Conservation (phyloP, 2,113 vertebrate species). For the Apteryx mantelli region DNA sequence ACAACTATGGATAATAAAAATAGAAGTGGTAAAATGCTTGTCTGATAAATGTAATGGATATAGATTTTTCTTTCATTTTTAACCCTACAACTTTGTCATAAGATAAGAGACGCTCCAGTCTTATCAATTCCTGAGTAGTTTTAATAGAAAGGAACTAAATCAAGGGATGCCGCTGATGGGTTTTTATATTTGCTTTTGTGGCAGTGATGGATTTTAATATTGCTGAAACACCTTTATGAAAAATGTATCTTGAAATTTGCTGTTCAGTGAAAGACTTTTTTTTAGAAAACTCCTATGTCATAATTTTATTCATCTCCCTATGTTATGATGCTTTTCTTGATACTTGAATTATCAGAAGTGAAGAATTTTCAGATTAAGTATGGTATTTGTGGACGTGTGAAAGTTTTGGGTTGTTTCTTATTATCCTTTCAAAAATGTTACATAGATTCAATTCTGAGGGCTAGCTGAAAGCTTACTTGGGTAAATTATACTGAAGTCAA, state of each 20-base stretch:
- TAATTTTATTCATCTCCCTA: background rate
- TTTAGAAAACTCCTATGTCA: background rate
- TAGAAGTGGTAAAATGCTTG: background rate
- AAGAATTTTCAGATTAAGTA: slow-evolving; percentile 1
- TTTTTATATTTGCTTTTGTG: background rate
- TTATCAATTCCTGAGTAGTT: background rate
- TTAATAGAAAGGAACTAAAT: background rate
- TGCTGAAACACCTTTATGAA: background rate
- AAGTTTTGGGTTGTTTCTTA: background rate
- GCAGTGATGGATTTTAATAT: background rate
- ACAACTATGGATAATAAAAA: background rate
- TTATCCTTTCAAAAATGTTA: background rate
- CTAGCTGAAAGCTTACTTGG: background rate
- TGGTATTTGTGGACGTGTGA: background rate
- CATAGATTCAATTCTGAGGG: background rate
- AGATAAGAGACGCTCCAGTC: background rate
- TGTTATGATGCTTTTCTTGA: background rate
- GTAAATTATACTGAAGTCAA: background rate
- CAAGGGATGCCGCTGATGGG: background rate
- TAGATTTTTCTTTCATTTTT: background rate
- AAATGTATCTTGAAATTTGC: background rate
- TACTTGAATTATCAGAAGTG: background rate
- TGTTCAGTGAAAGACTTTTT: background rate
- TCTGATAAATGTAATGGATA: background rate
- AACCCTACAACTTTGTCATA: background rate